phyloP scores from a whole-genome alignment of 1,140 invertebrate species.

The Diplogasteroides magnus region DNA sequence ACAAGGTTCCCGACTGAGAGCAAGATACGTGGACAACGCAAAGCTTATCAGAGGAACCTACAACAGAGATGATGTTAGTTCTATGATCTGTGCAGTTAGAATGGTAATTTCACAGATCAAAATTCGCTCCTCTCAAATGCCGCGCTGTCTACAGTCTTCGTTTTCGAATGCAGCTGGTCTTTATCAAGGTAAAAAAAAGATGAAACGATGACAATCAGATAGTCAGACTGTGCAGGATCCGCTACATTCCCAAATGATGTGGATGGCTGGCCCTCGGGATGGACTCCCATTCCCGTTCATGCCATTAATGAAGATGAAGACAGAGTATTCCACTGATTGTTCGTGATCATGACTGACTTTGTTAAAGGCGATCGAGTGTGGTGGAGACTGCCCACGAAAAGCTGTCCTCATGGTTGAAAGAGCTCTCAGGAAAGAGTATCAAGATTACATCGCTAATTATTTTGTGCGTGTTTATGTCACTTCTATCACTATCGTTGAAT shows the following conservation, averaged over 20 bases:
- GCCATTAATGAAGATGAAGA: neutral
- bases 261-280: neutral
- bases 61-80: constrained; percentile 1
- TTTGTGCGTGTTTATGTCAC: too few species aligned
- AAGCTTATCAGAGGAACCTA: constrained; percentile 2
- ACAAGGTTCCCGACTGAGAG: constrained; percentile 3
- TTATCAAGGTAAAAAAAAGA: neutral
- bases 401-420: too few species aligned
- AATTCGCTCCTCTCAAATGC: neutral
- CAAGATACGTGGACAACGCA: neutral
- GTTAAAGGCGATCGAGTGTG: too few species aligned
- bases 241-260: too few species aligned
- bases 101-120: neutral
- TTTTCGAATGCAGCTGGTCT: constrained; percentile 3
- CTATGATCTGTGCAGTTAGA: neutral
- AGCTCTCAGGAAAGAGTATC: too few species aligned
- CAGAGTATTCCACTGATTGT: too few species aligned
- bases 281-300: constrained; percentile 7
- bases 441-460: too few species aligned
- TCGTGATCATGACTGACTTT: too few species aligned
- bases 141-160: neutral
- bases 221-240: too few species aligned
- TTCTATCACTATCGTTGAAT: too few species aligned
- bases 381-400: too few species aligned
- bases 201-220: neutral